phyloP scores from a whole-genome alignment of 2,888 invertebrate species.

The Adineta ricciae region DNA sequence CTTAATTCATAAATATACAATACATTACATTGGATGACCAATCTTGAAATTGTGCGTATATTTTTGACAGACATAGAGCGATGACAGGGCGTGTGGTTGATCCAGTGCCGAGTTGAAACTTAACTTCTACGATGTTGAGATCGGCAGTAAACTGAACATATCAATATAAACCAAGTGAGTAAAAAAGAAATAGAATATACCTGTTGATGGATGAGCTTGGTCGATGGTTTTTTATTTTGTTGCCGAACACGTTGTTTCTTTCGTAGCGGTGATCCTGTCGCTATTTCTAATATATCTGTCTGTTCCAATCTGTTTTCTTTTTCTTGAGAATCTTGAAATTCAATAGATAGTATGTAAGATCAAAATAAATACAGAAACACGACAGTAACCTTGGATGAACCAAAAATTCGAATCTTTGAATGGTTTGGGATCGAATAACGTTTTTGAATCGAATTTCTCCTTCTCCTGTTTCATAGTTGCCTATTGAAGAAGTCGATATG shows the following conservation, averaged over 20 bases:
- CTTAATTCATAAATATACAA: constrained; percentile 53
- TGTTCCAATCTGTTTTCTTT: background rate
- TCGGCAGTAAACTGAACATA: constrained; percentile 35
- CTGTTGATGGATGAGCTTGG: no score
- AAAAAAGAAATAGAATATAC: no score
- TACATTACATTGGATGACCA: constrained; percentile 21
- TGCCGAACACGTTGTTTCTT: background rate
- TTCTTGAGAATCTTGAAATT: no score
- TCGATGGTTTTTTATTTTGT: no score
- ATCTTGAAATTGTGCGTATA: constrained; percentile 37
- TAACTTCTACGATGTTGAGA: no score
- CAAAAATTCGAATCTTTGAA: constrained; percentile 64
- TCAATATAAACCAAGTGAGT: constrained; percentile 15
- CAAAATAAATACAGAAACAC: no score
- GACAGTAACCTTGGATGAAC: constrained; percentile 52
- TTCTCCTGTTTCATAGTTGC: constrained; percentile 50
- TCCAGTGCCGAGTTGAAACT: no score
- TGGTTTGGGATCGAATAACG: constrained; percentile 63
- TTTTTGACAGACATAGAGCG: constrained; percentile 57
- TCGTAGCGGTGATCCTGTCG: background rate
- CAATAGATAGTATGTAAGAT: no score
- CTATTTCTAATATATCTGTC: background rate
- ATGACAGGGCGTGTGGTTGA: no score
- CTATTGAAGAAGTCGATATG: no score
- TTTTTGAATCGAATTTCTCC: constrained; percentile 56